Base-by-base conservation (phyloP, 2,888 invertebrate genomes). In the Nysson spinosus region DNA sequence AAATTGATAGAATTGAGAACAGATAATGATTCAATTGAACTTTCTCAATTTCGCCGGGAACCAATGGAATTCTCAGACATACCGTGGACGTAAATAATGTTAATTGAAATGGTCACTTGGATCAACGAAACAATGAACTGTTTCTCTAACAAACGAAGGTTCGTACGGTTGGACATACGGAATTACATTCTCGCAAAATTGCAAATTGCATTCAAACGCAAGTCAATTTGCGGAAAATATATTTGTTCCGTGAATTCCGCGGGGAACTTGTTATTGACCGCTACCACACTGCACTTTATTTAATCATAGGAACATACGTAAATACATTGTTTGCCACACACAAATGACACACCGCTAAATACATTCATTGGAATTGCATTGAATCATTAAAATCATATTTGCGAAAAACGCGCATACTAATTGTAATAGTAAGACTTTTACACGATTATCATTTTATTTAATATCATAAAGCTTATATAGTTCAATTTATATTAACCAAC, bases 181-280 rank as follows among this genome's bases (percentile, higher is more conserved):
- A 69, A 69, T 60, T 58, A 40, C 58, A 26, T 51, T 39, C 22
- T 24, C 34, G 35, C 55, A n/a, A n/a, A n/a, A n/a, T n/a, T n/a
- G n/a, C n/a, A n/a, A n/a, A n/a, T n/a, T n/a, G n/a, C n/a, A n/a
- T n/a, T n/a, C n/a, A n/a, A n/a, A n/a, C n/a, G 12, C 14, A 20
- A 54, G 35, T 56, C 57, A 69, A 63, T 63, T 74, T 54, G 42
- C 50, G 57, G 66, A 52, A 72, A 74, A 69, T 69, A 55, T 69
- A 65, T 61, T 65, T 61, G 69, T 14, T 24, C 64, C 28, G 39
- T 42, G 50, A 52, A 22, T 43, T 44, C 52, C 16, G 32, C 49
- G 22, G 24, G 34, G 51, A 72, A 52, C 52, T 50, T 37, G 52
- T 67, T 74, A 69, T 69, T 51, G 57, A 52, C 57, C 51, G 56